These are phyloP conservation scores for Drosophila recens DNA, from an alignment of 2,888 invertebrate species.

Conservation along the genomic window DNA sequence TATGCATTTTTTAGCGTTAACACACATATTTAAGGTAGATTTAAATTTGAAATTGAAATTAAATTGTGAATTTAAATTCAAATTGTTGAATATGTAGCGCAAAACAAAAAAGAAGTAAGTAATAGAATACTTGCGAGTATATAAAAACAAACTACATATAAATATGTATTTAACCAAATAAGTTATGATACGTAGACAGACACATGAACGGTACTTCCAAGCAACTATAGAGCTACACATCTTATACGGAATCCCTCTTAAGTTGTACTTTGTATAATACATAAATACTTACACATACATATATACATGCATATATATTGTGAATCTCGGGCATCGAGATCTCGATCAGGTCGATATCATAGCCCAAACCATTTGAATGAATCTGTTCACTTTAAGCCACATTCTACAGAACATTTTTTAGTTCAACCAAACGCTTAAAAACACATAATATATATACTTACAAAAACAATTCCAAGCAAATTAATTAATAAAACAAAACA, in stretches of 20 bases:
- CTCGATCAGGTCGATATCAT: slow-evolving; percentile 15
- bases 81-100: slow-evolving; percentile 77
- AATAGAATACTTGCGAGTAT: slow-evolving; percentile 39
- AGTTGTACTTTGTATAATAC: slow-evolving; percentile 20
- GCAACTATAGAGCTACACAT: slow-evolving; percentile 75
- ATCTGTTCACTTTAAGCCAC: slow-evolving; percentile 20
- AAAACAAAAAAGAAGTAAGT: slow-evolving; percentile 33
- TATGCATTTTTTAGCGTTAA: slow-evolving; percentile 70
- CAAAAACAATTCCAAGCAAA: slow-evolving; percentile 17
- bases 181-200: slow-evolving; percentile 55
- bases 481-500: too few relatives aligned
- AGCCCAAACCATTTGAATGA: slow-evolving; percentile 33
- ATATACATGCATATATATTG: too few relatives aligned
- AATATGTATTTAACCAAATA: slow-evolving; percentile 65
- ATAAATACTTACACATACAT: slow-evolving; percentile 8
- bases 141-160: slow-evolving; percentile 23
- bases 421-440: slow-evolving; percentile 58
- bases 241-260: slow-evolving; percentile 24
- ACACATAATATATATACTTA: slow-evolving; percentile 32
- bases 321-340: slow-evolving; percentile 7
- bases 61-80: slow-evolving; percentile 60
- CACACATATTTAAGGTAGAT: slow-evolving; percentile 69
- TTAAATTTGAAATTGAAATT: slow-evolving; percentile 48
- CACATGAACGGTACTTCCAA: slow-evolving; percentile 72
- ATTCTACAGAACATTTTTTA: too few relatives aligned